Percentiles rank a stretch among this genome's conserved stretches.
Conservation (phyloP, 1,140 invertebrate species). For the Apis cerana region DNA sequence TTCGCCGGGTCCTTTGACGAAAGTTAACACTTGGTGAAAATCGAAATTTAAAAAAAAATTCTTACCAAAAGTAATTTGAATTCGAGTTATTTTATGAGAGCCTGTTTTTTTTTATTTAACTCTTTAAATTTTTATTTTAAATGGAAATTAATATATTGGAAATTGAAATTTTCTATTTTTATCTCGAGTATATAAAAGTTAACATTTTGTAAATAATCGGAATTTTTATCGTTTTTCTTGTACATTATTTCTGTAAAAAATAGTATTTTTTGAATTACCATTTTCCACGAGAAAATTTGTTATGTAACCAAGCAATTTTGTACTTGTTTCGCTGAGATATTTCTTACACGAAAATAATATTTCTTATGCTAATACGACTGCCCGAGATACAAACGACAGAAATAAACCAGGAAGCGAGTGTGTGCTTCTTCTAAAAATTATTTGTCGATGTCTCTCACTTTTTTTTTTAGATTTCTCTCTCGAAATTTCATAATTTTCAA, state of each 20-base stretch:
- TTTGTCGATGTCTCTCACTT: background rate
- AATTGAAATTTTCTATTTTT: too few relatives aligned
- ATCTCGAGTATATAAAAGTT: too few relatives aligned
- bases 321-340: background rate
- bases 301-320: background rate
- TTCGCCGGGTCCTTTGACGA: background rate
- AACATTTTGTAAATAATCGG: background rate
- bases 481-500: too few relatives aligned
- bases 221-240: background rate
- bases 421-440: background rate
- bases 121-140: too few relatives aligned
- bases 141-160: too few relatives aligned
- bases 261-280: background rate
- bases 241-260: too few relatives aligned
- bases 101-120: too few relatives aligned
- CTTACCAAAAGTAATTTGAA: background rate
- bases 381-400: background rate
- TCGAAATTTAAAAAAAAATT: background rate
- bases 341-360: background rate
- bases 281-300: background rate
- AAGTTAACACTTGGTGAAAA: background rate
- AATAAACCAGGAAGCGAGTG: background rate
- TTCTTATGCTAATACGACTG: background rate
- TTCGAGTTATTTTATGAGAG: background rate
- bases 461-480: background rate